Conservation (phyloP, 1,140 invertebrate genomes). For the Homarus americanus region DNA sequence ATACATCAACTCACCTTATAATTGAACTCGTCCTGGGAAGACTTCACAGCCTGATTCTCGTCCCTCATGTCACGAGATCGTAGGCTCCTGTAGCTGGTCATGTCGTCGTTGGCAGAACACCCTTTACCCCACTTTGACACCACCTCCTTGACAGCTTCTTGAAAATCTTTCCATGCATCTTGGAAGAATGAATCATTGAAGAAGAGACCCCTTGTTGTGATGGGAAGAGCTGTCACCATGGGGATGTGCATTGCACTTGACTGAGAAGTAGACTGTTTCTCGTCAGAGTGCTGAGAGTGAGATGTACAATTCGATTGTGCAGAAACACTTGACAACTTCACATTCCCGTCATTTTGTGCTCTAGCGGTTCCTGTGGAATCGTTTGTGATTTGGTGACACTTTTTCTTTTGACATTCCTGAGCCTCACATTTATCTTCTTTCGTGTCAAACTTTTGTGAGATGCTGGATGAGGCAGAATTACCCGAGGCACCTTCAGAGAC, state of each 20-base stretch:
- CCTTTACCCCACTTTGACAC: conserved; percentile 37
- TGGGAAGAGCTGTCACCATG: background rate
- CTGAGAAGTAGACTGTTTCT: background rate
- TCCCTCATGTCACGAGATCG: conserved; percentile 26
- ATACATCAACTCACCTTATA: conserved; percentile 19
- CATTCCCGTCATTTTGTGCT: background rate
- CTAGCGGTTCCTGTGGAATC: background rate
- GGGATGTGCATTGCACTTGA: background rate
- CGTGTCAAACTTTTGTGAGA: background rate
- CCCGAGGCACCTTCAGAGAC: background rate
- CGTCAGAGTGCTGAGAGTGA: background rate
- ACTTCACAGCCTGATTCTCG: conserved; percentile 47
- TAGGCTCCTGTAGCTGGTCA: conserved; percentile 41
- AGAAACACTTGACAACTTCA: background rate
- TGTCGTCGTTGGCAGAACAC: conserved; percentile 1
- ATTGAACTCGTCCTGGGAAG: conserved; percentile 13
- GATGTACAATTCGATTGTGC: background rate
- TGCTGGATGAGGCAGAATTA: background rate
- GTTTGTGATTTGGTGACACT: background rate
- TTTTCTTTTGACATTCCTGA: background rate
- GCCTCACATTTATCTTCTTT: background rate
- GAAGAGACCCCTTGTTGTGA: conserved; percentile 36
- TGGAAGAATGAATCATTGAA: conserved; percentile 57
- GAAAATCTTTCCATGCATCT: conserved; percentile 43
- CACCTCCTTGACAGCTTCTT: conserved; percentile 41